Base-by-base conservation (phyloP, 2,797 vertebrate species). In the Malacoraja senta region DNA sequence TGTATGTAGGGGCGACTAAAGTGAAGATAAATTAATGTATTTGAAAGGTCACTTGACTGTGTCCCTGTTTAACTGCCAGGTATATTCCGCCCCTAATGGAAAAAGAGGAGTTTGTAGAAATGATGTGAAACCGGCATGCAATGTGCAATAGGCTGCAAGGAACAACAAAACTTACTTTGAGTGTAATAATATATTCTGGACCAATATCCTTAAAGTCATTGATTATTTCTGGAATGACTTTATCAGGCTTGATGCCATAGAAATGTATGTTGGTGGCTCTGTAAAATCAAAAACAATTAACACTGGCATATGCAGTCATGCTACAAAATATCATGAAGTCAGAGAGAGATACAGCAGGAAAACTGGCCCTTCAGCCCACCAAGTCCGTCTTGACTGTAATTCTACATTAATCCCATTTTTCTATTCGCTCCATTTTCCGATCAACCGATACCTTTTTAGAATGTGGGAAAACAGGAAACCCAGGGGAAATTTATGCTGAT, bases 201-300 rank as follows among this genome's bases (percentile, higher is more conserved):
- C 98, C 98, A 93, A 99, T 98, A 94, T 98, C 98, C 94, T 98
- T 96, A 76, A 97, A 95, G 93, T 93, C 96, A 92, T 96, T 97
- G 94, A 98, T 95, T 0, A 72, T 93, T 4, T 97, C 97, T 93
- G 95, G 94, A 79, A 96, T 95, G 38, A 94, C 95, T 93, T 53
- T 93, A 77, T 95, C 93, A 7, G 96, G 93, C 38, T 97, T 95
- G 38, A 98, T 96, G 94, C 98, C 98, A 93, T 97, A 98, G 94
- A 98, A 98, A 94, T 98, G 97, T 38, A 98, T 97, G 94, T 95
- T 98, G 94, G 97, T 95, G 93, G 96, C 93, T 95, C 98, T 99
- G 95, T 94, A 94, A 95, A 93, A 94, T 35, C 19, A 94, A 93
- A 94, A 26, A 76, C 1, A 53, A 44, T 92, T 32, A 74, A 76